Base-by-base conservation (phyloP, 2,113 vertebrate species). In the Actenoides lindsayi region DNA sequence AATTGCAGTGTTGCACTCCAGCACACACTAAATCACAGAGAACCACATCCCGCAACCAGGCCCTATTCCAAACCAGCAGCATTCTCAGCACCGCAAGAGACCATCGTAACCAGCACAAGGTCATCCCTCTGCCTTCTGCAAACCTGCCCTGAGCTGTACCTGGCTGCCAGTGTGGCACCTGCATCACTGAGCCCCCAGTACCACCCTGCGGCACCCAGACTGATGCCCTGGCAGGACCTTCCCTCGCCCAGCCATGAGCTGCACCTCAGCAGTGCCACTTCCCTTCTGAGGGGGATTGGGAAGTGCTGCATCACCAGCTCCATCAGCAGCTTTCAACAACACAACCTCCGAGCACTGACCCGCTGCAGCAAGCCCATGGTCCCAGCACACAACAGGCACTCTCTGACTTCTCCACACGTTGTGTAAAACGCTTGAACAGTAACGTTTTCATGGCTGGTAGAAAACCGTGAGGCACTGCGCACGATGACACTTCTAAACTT, bases 41-140 rank as follows among this genome's bases (percentile, higher is more conserved):
- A 77, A 21, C 6, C 15, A 27, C 16, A 50, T 6, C 11, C 42
- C 60, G 23, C n/a, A 68, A 44, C 10, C 11, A 68, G 23, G 33
- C 2, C 17, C 46, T 39, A 18, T 12, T 57, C 28, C 50, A 60
- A 83, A 56, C 13, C 13, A 44, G 14, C 30, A 65, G 6, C 13
- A 15, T 15, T 11, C n/a, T 60, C 53, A 54, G n/a, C 63, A 65
- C 10, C 3, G 0, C 44, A 42, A 23, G 5, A 24, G 2, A 56
- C 25, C 30, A 11, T 7, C 0, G 0, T 1, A 9, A 42, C 16
- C 11, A 35, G n/a, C 15, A 46, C 8, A 1, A 0, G 1, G 13
- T 13, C 39, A 51, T 7, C 30, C 17, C 24, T 56, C 35, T 31
- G 39, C 48, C 50, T 73, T 57, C 70, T 69, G 70, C 71, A 86